These are phyloP conservation scores for Lasioglossum leucozonium DNA, from an alignment of 2,888 invertebrate species.

Conservation along the genomic window DNA sequence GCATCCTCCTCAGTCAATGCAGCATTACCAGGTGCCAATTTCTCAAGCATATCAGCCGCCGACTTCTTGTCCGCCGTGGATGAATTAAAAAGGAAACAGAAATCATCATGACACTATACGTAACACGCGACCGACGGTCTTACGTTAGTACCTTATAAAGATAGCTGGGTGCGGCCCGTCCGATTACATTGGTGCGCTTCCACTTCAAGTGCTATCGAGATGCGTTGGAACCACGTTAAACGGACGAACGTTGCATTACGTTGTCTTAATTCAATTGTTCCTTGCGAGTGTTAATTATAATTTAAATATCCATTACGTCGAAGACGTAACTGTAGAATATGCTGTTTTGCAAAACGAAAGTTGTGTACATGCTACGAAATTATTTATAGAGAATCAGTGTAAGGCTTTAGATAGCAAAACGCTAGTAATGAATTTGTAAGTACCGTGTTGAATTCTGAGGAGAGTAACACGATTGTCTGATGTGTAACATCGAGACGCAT, in stretches of 20 bases:
- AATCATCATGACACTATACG: background rate
- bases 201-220: background rate
- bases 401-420: constrained; percentile 36
- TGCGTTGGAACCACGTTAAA: constrained; percentile 32
- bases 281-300: constrained; percentile 57
- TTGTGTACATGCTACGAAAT: constrained; percentile 56
- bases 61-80: constrained; percentile 77
- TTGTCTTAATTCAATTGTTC: constrained; percentile 61
- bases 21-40: constrained; percentile 77
- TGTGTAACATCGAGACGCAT: background rate
- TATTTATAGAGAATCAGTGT: constrained; percentile 56
- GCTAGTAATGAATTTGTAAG: constrained; percentile 40
- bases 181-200: constrained; percentile 18
- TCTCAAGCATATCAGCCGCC: constrained; percentile 77
- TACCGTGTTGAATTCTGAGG: constrained; percentile 11
- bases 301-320: constrained; percentile 46
- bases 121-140: constrained; percentile 23
- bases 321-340: constrained; percentile 30
- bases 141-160: constrained; percentile 57
- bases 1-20: constrained; percentile 71
- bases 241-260: constrained; percentile 53
- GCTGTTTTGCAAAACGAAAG: constrained; percentile 59
- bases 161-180: constrained; percentile 43
- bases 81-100: constrained; percentile 69
- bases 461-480: background rate